Conservation (phyloP, 2,797 vertebrate genomes). For the Dicrostonyx torquatus region DNA sequence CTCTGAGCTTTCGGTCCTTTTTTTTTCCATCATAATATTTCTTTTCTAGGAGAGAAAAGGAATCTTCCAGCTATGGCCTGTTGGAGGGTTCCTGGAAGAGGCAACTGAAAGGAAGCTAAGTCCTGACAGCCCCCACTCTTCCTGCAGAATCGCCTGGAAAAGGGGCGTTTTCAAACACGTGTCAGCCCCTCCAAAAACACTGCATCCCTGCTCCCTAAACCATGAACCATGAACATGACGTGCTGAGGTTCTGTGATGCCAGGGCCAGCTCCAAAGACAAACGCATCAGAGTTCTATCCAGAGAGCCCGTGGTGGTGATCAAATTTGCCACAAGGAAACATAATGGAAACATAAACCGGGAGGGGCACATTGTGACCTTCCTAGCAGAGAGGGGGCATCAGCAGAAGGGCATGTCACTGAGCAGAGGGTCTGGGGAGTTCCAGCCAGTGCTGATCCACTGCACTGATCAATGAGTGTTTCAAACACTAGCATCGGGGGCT, state of each 20-base stretch:
- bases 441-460: not conserved
- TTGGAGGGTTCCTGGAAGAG: constrained; percentile 3
- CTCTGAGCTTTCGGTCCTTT: constrained; percentile 4
- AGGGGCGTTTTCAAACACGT: not conserved
- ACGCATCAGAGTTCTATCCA: constrained; percentile 55
- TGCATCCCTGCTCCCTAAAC: not conserved
- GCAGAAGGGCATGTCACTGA: not conserved
- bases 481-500: not conserved
- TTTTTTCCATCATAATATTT: not conserved
- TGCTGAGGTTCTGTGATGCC: not conserved
- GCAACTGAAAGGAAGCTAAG: constrained; percentile 12
- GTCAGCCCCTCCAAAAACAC: not conserved
- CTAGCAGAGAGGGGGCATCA: not conserved
- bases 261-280: constrained; percentile 50
- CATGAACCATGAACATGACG: not conserved
- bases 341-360: constrained; percentile 25
- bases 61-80: constrained; percentile 39
- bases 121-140: not conserved
- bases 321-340: constrained; percentile 52
- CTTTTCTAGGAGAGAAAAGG: not conserved
- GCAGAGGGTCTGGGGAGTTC: not conserved
- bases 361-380: not conserved
- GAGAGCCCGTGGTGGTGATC: constrained; percentile 51
- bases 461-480: not conserved
- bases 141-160: constrained; percentile 27